Conservation (phyloP, 2,888 invertebrate genomes). For the Loripinus fragilis region DNA sequence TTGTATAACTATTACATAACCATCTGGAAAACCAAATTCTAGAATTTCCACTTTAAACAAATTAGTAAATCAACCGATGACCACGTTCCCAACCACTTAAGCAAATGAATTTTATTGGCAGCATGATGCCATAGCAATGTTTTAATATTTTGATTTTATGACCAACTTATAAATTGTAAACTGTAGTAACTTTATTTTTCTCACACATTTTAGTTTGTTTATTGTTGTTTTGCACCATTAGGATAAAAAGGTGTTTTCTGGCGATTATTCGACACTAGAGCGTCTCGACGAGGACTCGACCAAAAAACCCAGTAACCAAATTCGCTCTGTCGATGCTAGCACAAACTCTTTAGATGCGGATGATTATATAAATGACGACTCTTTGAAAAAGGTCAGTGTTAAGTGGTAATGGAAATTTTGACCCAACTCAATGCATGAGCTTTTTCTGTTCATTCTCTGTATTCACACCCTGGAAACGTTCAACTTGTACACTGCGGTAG, state of each 20-base stretch:
- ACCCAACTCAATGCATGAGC: neutral
- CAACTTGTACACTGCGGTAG: no score
- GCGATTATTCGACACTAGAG: constrained; percentile 69
- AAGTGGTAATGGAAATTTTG: neutral
- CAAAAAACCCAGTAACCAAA: constrained; percentile 34
- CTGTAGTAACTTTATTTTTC: constrained; percentile 2
- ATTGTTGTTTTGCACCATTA: constrained; percentile 37
- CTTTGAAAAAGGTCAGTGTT: constrained; percentile 68
- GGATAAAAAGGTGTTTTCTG: constrained; percentile 66
- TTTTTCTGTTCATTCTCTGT: no score
- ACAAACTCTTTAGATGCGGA: constrained; percentile 75
- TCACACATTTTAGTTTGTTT: neutral
- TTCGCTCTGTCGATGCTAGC: constrained; percentile 72
- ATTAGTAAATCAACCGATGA: no score
- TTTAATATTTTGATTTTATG: no score
- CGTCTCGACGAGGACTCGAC: constrained; percentile 54
- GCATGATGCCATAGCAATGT: no score
- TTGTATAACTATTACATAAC: no score
- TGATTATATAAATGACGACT: constrained; percentile 73
- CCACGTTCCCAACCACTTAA: no score
- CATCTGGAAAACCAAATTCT: no score
- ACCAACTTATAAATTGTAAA: no score
- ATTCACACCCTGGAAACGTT: no score
- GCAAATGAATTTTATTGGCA: no score
- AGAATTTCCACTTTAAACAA: no score